Evolutionary conservation across 2,113 vertebrate species (phyloP), one percentile per base, ranked within the genome.

Genomic region (Nycticebus coucang): DNA sequence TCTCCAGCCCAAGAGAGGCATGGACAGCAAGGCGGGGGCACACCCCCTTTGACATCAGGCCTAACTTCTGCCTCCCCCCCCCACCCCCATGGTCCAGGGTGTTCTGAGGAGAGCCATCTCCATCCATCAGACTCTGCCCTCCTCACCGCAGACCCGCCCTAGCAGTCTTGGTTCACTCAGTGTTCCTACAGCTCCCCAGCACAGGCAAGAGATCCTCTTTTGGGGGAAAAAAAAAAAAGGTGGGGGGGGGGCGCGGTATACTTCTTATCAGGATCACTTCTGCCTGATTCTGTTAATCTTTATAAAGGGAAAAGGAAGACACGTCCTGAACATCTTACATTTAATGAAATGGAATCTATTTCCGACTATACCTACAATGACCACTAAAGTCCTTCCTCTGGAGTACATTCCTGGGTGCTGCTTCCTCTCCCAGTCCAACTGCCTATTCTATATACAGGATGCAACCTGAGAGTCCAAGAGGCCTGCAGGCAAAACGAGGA

Each of bases 261-360:
- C 60, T 77, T 94, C 57, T 59, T 94, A 92, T 72, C 28, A 80
- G 92, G 78, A 60, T 50, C 26, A 82, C 30, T 89, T 69, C 71
- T 45, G 92, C 35, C 19, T 85, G 45, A 41, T 66, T 64, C 78
- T 94, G 37, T 30, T 79, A 78, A 74, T 8, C 41, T 21, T 69
- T 26, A 50, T 4, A 62, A n/a, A 85, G 12, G 55, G 88, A 85
- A 26, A 68, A 72, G 33, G 41, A 90, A 86, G 41, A 13, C 13
- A 50, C 74, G 17, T 37, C 45, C 50, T n/a, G 28, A 50, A 53
- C 0, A 53, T 35, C 50, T 83, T n/a, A 60, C 35, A 57, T 45
- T 35, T 74, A 55, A 80, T 82, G 72, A 89, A 94, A 81, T 68
- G 33, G 55, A 93, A 94, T 41, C 78, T 55, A 33, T 45, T 66